phyloP scores from a whole-genome alignment of 2,888 invertebrate genomes.

The Branchellion lobata region DNA sequence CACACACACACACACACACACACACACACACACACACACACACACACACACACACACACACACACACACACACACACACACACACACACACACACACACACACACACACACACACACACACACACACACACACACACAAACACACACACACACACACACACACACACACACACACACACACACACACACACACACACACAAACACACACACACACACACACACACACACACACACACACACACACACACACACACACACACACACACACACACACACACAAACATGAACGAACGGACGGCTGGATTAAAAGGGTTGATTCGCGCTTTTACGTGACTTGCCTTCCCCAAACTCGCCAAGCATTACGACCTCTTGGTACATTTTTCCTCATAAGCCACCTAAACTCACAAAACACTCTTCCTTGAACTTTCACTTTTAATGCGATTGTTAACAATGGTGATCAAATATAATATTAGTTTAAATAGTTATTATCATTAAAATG shows the following conservation, averaged over 20 bases:
- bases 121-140: slow-evolving; percentile 18
- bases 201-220: slow-evolving; percentile 18
- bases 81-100: slow-evolving; percentile 16
- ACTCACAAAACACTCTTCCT: no score
- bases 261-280: slow-evolving; percentile 17
- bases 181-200: slow-evolving; percentile 23
- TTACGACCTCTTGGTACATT: no score
- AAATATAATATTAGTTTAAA: no score
- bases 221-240: slow-evolving; percentile 19
- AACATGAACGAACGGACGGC: slow-evolving; percentile 17
- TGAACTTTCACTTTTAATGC: no score
- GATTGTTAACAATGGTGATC: no score
- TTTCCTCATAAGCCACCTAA: no score
- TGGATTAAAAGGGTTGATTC: slow-evolving; percentile 22
- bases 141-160: slow-evolving; percentile 23
- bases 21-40: slow-evolving; percentile 23
- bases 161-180: slow-evolving; percentile 15
- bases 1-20: slow-evolving; percentile 13
- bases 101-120: slow-evolving; percentile 23
- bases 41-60: slow-evolving; percentile 23
- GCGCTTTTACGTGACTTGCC: slow-evolving; percentile 14
- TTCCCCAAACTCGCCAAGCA: background rate
- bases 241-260: slow-evolving; percentile 20
- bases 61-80: slow-evolving; percentile 23
- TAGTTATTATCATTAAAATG: no score